Percentiles rank a stretch among this genome's conserved stretches.
Evolutionary conservation across 2,797 vertebrate genomes (phyloP).

Genomic region (Epinephelus coioides): DNA sequence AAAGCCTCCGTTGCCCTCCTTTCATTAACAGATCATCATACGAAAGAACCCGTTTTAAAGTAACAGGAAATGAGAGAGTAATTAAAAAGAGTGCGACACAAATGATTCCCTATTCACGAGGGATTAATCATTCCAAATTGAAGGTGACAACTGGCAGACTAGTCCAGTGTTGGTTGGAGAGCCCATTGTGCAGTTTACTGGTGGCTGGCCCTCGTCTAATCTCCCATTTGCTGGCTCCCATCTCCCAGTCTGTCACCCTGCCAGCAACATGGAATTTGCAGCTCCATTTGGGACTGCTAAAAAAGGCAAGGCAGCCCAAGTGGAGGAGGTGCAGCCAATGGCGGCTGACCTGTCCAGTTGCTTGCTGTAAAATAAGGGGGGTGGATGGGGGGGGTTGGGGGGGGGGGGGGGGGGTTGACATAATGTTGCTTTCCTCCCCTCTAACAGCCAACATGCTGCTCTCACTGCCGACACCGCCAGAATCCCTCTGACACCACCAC

Average conservation of each 20-base stretch:
- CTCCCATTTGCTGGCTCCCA: slow-evolving; percentile 92
- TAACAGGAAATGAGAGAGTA: slow-evolving; percentile 36
- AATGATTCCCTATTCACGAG: slow-evolving; percentile 61
- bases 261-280: slow-evolving; percentile 92
- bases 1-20: slow-evolving; percentile 27
- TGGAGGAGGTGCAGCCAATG: slow-evolving; percentile 92
- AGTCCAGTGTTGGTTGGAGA: slow-evolving; percentile 62
- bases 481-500: slow-evolving; percentile 16
- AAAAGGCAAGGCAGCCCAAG: slow-evolving; percentile 97
- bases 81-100: slow-evolving; percentile 62
- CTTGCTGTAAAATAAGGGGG: slow-evolving; percentile 82
- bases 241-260: slow-evolving; percentile 90
- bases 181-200: slow-evolving; percentile 72
- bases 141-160: slow-evolving; percentile 78
- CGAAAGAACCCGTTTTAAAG: slow-evolving; percentile 3
- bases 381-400: slow-evolving; percentile 14
- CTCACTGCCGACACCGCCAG: slow-evolving; percentile 1
- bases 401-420: slow-evolving; percentile 52
- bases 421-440: slow-evolving; percentile 66
- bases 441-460: slow-evolving; percentile 36
- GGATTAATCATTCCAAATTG: slow-evolving; percentile 67
- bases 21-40: slow-evolving; percentile 36
- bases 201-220: slow-evolving; percentile 81
- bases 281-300: slow-evolving; percentile 93
- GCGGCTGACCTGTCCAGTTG: slow-evolving; percentile 85